Evolutionary conservation across 2,113 vertebrate genomes (phyloP), one percentile per base, ranked within the genome.

Genomic region (Egretta garzetta): DNA sequence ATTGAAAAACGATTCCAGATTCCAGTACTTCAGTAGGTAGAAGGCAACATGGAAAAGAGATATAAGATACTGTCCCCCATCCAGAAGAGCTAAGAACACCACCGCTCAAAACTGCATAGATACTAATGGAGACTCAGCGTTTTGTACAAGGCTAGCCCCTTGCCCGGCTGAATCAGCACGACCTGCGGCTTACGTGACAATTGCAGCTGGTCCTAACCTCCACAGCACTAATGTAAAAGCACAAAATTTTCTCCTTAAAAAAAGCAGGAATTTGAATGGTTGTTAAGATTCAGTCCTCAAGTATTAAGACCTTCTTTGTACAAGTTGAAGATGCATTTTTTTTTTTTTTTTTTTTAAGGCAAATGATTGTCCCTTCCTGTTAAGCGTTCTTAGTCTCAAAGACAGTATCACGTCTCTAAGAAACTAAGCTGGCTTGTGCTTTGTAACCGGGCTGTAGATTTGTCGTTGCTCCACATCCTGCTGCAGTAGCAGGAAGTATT

Each of bases 371-470:
- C 13, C 23, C 32, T 59, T 75, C 52, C 41, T 56, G 24, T 33
- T 26, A 39, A 64, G 37, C 1, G 28, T 39, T 39, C 30, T 47
- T 47, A 6, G 13, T 53, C 18, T 71, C 27, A 58, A n/a, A 52
- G 58, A 6, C 9, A 10, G 24, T 19, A 6, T n/a, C 1, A 1
- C 3, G 1, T 63, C 30, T 62, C 35, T 13, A 28, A 55, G 35
- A 80, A 43, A 14, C 58, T 22, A 9, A 59, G 37, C 30, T 39
- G 26, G 37, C 39, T 41, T 30, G 16, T 49, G 15, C 56, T 70
- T 28, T 3, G 0, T 30, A 21, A 35, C 30, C 6, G 20, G 13
- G 35, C 17, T 28, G 24, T 39, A 39, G 30, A 24, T 60, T 60
- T 72, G 26, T 47, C 1, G 4, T 19, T 12, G 45, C 41, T 47